Evolutionary conservation across 2,888 invertebrate species (phyloP), one percentile per base, ranked within the genome.

Genomic region (Pachydiplax longipennis): DNA sequence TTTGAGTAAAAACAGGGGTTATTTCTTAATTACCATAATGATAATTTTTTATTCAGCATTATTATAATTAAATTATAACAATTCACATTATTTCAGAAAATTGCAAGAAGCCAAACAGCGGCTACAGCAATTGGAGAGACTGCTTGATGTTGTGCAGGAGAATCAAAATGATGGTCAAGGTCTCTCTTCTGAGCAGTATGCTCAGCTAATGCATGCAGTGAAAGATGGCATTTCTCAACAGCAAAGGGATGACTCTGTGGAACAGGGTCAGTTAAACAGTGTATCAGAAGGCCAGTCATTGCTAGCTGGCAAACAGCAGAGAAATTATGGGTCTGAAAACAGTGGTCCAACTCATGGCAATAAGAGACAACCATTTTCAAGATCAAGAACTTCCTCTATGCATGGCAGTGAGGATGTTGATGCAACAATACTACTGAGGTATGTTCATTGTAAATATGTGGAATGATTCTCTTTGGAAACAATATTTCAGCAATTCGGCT

Each of bases 31-130:
- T 44, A 10, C 4, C 4, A 44, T 10, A 8, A 10, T 44, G 44
- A 44, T 10, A 44, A 10, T 44, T 44, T 44, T 8, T 6, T 10
- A 44, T 44, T 10, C 8, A 44, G 8, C 53, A 1, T 3, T 6
- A 13, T 48, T 48, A 10, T 6, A 1, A 48, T 48, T 48, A n/a
- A n/a, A n/a, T n/a, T n/a, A n/a, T n/a, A n/a, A n/a, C n/a, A n/a
- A 10, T 91, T 90, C 80, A 37, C 13, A 81, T 90, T 44, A 91
- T 91, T 92, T 6, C 80, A 87, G 93, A 80, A 92, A 92, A 91
- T 91, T 93, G 53, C 92, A 92, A 82, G 92, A 93, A 91, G 92
- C 92, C 6, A 92, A 92, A 90, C 91, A 91, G 25, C 92, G 92
- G 83, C 91, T 93, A 53, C 92, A 92, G 58, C 92, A 92, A 80